These are phyloP conservation scores for Salvator merianae DNA, from an alignment of 2,113 vertebrate species.

Conservation along the genomic window DNA sequence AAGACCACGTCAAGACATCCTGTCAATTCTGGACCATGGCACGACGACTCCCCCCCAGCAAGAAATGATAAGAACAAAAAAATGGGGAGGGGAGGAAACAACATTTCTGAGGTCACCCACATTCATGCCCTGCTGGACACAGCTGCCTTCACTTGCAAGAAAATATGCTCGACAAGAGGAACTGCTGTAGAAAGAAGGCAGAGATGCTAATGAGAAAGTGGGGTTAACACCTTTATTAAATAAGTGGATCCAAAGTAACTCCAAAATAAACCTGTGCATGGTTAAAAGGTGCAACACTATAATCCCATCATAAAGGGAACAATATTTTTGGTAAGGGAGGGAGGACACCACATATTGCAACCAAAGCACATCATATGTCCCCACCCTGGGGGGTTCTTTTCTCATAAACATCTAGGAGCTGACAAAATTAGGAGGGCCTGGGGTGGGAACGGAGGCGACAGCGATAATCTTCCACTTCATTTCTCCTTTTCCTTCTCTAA, in stretches of 20 bases:
- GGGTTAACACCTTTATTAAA: constrained; percentile 25
- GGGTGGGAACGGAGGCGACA: not conserved
- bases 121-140: not conserved
- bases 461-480: constrained; percentile 14
- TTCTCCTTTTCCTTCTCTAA: not conserved
- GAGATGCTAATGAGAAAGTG: not conserved
- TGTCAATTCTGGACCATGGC: too few relatives aligned
- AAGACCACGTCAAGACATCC: too few relatives aligned
- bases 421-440: not conserved
- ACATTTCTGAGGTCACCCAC: not conserved
- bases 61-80: not conserved
- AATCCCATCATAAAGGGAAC: not conserved
- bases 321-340: not conserved
- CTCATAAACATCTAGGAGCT: not conserved
- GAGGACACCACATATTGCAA: not conserved
- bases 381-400: not conserved
- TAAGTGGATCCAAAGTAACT: not conserved
- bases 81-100: not conserved
- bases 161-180: not conserved
- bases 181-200: too few relatives aligned
- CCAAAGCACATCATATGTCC: too few relatives aligned
- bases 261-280: not conserved
- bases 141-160: not conserved
- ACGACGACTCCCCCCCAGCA: too few relatives aligned
- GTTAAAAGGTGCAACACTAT: not conserved